Evolutionary conservation across 2,113 vertebrate genomes (phyloP), one percentile per base, ranked within the genome.

Genomic region (Ptychochromis oligacanthus): DNA sequence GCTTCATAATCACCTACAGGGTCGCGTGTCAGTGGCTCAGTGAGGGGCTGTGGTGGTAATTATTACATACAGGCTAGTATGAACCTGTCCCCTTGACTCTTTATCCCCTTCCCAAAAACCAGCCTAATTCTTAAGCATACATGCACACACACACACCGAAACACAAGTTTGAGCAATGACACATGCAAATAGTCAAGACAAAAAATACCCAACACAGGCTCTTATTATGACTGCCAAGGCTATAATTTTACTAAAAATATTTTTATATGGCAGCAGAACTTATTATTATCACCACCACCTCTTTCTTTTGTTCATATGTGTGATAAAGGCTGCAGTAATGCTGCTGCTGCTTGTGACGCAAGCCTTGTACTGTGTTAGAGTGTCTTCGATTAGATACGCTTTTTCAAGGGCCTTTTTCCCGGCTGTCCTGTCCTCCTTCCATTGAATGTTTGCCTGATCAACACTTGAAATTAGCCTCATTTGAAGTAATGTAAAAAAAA

Each of bases 321-420:
- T 24, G 65, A 86, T 85, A 84, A 90, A 85, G 10, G 56, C 81
- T 14, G 34, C 60, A 34, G 67, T 54, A 64, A 81, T 84, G 84
- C 28, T 72, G 67, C 43, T 81, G 83, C 52, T 56, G 77, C 26
- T 3, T 43, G 70, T 90, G 89, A 88, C 80, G 18, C 80, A 77
- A 81, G 62, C 56, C 72, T 13, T 26, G 31, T 54, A 1, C 72
- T 26, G 61, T 64, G 78, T 59, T 77, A 34, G n/a, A 89, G 70
- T 14, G 22, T 24, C 57, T 52, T 55, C 81, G 94, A 94, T 94
- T 91, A 92, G 93, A 95, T 92, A 87, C 4, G 34, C 62, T 75
- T 52, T 77, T 77, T 89, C 84, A 80, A 87, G 75, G 78, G 87
- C 84, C 60, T 8, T 17, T 28, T 55, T 79, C n/a, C 65, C n/a